A percentile compares a stretch with the other conserved stretches of the same genome.
phyloP scores from a whole-genome alignment of 2,888 invertebrate genomes.

The Subacronicta megacephala region DNA sequence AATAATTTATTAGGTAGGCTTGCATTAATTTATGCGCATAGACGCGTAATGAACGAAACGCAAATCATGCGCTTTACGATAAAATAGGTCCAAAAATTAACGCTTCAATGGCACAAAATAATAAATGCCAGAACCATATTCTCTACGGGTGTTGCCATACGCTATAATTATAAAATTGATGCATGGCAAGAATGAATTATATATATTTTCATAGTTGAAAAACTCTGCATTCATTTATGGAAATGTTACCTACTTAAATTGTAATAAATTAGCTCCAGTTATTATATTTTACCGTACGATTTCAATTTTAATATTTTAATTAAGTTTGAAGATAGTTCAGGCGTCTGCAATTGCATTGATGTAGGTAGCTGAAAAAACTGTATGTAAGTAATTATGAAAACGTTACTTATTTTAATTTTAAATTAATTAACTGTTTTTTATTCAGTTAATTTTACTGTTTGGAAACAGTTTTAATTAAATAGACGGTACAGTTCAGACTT shows the following conservation, averaged over 20 bases:
- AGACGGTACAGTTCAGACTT: not conserved
- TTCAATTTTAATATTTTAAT: conserved; percentile 26
- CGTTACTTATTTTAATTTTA: conserved; percentile 6
- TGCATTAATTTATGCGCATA: conserved; percentile 1
- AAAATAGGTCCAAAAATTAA: conserved; percentile 28
- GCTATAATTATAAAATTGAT: conserved; percentile 41
- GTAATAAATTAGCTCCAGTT: conserved; percentile 9
- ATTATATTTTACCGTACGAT: conserved; percentile 5
- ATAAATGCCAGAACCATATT: conserved; percentile 41
- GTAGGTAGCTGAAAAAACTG: conserved; percentile 1
- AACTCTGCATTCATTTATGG: not conserved
- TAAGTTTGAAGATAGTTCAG: conserved; percentile 5
- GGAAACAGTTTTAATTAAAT: conserved; percentile 21
- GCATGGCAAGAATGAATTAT: conserved; percentile 9
- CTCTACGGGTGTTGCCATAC: conserved; percentile 30
- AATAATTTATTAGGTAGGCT: not conserved
- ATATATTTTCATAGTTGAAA: conserved; percentile 6
- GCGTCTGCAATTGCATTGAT: not conserved
- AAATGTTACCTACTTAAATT: conserved; percentile 7
- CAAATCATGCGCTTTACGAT: not conserved
- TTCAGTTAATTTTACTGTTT: conserved; percentile 3
- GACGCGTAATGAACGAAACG: not conserved
- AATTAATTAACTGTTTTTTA: conserved; percentile 13
- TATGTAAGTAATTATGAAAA: not conserved
- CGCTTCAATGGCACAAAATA: conserved; percentile 25